Conservation (phyloP, 53 echinoderm and acorn worm genomes). For the Patiria pectinifera region DNA sequence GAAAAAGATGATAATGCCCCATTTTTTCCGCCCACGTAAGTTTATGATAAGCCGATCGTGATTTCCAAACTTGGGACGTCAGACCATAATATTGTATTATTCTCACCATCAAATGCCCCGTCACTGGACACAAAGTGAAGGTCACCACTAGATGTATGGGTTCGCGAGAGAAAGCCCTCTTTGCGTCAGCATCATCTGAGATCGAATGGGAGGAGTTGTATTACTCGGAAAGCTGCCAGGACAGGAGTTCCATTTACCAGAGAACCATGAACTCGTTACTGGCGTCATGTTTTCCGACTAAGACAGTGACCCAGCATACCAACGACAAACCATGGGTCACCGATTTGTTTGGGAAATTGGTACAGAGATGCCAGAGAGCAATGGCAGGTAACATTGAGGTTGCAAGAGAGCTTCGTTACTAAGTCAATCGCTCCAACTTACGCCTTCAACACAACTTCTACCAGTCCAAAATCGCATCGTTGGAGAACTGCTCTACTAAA, state of each 20-base stretch:
- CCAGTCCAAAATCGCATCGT: slow-evolving; percentile 4
- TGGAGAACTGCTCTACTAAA: not conserved
- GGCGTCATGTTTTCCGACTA: not conserved
- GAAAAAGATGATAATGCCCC: too few species aligned
- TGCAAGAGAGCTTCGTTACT: not conserved
- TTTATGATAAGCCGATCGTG: not conserved
- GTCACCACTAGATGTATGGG: not conserved
- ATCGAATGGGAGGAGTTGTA: not conserved
- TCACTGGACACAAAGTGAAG: not conserved
- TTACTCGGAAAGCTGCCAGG: not conserved
- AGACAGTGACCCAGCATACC: slow-evolving; percentile 4
- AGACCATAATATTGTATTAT: not conserved
- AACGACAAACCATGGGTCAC: slow-evolving; percentile 26
- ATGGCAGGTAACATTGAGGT: slow-evolving; percentile 1
- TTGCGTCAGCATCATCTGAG: not conserved
- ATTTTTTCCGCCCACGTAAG: too few species aligned
- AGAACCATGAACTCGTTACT: not conserved
- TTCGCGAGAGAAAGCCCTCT: not conserved
- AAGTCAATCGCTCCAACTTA: slow-evolving; percentile 12
- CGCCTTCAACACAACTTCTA: slow-evolving; percentile 7
- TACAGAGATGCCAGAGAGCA: not conserved
- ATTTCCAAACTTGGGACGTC: not conserved
- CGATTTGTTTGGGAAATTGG: not conserved
- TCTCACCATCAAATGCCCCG: not conserved
- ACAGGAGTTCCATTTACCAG: not conserved